Evolutionary conservation across 23 tunicate genomes (phyloP).

Genomic region (Oikopleura dioica): DNA sequence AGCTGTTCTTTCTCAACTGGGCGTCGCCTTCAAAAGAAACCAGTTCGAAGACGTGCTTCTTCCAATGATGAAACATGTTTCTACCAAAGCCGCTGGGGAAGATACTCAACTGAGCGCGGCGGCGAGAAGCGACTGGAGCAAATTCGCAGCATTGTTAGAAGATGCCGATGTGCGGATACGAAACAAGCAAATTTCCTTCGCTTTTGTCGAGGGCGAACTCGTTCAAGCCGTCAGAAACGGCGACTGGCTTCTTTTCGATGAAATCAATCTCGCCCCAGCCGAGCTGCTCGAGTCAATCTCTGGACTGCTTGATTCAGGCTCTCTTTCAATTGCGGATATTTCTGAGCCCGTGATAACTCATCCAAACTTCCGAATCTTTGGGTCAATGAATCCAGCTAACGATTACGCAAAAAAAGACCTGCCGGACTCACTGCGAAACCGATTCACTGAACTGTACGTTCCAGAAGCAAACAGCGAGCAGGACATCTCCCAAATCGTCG

Average conservation of each 20-base stretch:
- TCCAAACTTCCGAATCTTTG: slow-evolving; percentile 31
- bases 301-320: slow-evolving; percentile 56
- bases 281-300: slow-evolving; percentile 78
- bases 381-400: slow-evolving; percentile 93
- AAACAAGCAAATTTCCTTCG: slow-evolving; percentile 44
- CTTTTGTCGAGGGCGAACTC: slow-evolving; percentile 61
- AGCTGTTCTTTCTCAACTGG: background rate
- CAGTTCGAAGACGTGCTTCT: background rate
- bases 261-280: slow-evolving; percentile 63
- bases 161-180: slow-evolving; percentile 28
- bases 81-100: background rate
- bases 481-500: slow-evolving; percentile 43
- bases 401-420: slow-evolving; percentile 71
- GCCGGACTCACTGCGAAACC: slow-evolving; percentile 42
- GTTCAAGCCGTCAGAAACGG: slow-evolving; percentile 20
- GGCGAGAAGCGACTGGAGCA: slow-evolving; percentile 20
- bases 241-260: slow-evolving; percentile 82
- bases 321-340: background rate
- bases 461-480: slow-evolving; percentile 35
- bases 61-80: background rate
- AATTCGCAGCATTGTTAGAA: slow-evolving; percentile 14
- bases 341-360: background rate
- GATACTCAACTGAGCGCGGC: too few relatives aligned
- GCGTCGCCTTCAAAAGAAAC: background rate
- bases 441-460: slow-evolving; percentile 73